A percentile compares a stretch with the other conserved stretches of the same genome.
These are phyloP conservation scores for Enteromius treurensis DNA, from an alignment of 2,797 vertebrate species.

Conservation along the genomic window DNA sequence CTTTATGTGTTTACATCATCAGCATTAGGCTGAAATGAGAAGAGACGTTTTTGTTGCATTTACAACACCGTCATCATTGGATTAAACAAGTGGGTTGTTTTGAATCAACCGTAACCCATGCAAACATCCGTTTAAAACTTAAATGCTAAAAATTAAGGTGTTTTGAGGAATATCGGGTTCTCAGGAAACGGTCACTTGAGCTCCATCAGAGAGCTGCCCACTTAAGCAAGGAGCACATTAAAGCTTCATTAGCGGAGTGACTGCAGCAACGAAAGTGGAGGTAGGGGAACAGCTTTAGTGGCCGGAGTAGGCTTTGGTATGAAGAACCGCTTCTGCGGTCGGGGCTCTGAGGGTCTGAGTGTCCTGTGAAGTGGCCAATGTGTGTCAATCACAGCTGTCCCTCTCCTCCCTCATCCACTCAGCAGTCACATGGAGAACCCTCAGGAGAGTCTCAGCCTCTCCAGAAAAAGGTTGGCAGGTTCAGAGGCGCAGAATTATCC, in stretches of 20 bases:
- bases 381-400: slow-evolving; percentile 55
- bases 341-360: slow-evolving; percentile 42
- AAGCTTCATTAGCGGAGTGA: slow-evolving; percentile 56
- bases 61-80: background rate
- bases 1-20: slow-evolving; percentile 17
- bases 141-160: slow-evolving; percentile 16
- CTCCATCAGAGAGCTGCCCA: slow-evolving; percentile 45
- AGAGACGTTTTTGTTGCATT: background rate
- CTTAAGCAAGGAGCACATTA: slow-evolving; percentile 54
- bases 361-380: slow-evolving; percentile 64
- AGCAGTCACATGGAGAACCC: slow-evolving; percentile 63
- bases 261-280: slow-evolving; percentile 48
- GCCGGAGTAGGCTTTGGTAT: slow-evolving; percentile 43
- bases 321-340: slow-evolving; percentile 43
- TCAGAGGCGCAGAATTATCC: slow-evolving; percentile 67
- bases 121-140: background rate
- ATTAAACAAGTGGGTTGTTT: slow-evolving; percentile 20
- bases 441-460: slow-evolving; percentile 62
- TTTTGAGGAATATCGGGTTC: slow-evolving; percentile 28
- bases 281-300: slow-evolving; percentile 35
- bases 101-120: slow-evolving; percentile 15
- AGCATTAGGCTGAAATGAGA: slow-evolving; percentile 20
- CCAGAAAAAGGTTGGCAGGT: slow-evolving; percentile 57
- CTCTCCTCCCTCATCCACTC: slow-evolving; percentile 57
- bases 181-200: slow-evolving; percentile 40